phyloP scores from a whole-genome alignment of 2,888 invertebrate genomes.

The Pseudococcus longispinus region DNA sequence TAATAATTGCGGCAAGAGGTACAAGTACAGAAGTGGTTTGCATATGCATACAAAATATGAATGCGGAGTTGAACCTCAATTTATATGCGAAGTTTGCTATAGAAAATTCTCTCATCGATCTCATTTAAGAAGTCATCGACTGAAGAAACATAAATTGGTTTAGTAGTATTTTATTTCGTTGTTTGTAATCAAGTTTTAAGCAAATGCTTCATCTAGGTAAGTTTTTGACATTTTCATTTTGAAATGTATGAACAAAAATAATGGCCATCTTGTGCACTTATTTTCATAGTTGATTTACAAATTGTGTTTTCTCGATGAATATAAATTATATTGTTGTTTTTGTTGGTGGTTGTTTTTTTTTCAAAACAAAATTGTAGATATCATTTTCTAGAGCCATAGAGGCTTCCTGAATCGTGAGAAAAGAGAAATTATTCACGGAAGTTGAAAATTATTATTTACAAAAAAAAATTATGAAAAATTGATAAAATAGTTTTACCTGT shows the following conservation, averaged over 20 bases:
- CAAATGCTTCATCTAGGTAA: background rate
- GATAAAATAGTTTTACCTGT: too few species aligned
- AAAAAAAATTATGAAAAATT: too few species aligned
- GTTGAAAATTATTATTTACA: too few species aligned
- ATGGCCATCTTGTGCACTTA: background rate
- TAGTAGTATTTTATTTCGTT: background rate
- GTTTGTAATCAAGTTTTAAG: background rate
- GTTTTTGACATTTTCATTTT: too few species aligned
- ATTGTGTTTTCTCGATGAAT: background rate
- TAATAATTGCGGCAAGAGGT: constrained; percentile 57
- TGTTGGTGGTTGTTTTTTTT: background rate
- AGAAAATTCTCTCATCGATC: constrained; percentile 50
- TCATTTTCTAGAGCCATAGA: too few species aligned
- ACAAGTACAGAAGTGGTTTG: constrained; percentile 63
- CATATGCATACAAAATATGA: constrained; percentile 70
- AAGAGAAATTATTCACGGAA: too few species aligned
- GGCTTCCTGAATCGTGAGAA: too few species aligned
- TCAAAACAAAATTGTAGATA: too few species aligned
- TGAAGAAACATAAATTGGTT: background rate
- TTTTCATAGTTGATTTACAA: background rate
- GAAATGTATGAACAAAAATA: too few species aligned
- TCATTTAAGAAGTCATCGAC: constrained; percentile 25
- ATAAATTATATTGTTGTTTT: background rate
- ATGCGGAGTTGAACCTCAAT: constrained; percentile 70
- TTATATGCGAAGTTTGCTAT: constrained; percentile 65